Conservation (phyloP, 2,888 invertebrate species). For the Timema cristinae region DNA sequence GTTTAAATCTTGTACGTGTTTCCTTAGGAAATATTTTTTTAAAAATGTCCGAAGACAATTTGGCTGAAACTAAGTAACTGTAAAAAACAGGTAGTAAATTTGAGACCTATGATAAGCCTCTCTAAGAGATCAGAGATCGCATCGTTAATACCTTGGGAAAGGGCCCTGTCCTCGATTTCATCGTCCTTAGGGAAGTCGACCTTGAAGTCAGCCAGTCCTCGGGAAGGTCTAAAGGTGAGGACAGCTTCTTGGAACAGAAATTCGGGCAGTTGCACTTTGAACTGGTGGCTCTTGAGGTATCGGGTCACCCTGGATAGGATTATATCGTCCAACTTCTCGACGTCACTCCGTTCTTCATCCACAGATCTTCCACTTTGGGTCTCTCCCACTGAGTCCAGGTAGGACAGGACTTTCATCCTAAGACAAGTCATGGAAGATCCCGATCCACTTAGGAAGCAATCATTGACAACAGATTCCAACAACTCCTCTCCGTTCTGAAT, state of each 20-base stretch:
- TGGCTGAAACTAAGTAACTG: slow-evolving; percentile 14
- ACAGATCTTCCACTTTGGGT: slow-evolving; percentile 33
- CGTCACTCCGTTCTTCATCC: slow-evolving; percentile 34
- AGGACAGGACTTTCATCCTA: slow-evolving; percentile 71
- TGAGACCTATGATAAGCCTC: neutral
- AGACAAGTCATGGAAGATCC: slow-evolving; percentile 64
- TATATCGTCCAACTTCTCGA: slow-evolving; percentile 60
- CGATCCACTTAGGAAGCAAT: slow-evolving; percentile 60
- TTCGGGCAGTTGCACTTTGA: slow-evolving; percentile 68
- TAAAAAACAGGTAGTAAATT: slow-evolving; percentile 4
- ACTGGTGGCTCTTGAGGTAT: slow-evolving; percentile 69
- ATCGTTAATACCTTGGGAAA: slow-evolving; percentile 32
- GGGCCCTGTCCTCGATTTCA: slow-evolving; percentile 31
- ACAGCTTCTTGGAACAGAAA: slow-evolving; percentile 64
- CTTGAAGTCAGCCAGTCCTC: slow-evolving; percentile 45
- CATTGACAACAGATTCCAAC: slow-evolving; percentile 65
- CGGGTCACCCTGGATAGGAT: slow-evolving; percentile 68
- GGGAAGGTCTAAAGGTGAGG: slow-evolving; percentile 37
- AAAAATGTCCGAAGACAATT: slow-evolving; percentile 1
- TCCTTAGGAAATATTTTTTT: slow-evolving; percentile 1
- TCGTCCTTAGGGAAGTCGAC: slow-evolving; percentile 41
- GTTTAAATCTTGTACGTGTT: neutral
- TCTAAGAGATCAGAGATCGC: neutral
- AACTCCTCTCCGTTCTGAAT: slow-evolving; percentile 52
- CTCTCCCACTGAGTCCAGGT: slow-evolving; percentile 67